Base-by-base conservation (phyloP, 2,888 invertebrate species). In the Tromatobia lineatoria region DNA sequence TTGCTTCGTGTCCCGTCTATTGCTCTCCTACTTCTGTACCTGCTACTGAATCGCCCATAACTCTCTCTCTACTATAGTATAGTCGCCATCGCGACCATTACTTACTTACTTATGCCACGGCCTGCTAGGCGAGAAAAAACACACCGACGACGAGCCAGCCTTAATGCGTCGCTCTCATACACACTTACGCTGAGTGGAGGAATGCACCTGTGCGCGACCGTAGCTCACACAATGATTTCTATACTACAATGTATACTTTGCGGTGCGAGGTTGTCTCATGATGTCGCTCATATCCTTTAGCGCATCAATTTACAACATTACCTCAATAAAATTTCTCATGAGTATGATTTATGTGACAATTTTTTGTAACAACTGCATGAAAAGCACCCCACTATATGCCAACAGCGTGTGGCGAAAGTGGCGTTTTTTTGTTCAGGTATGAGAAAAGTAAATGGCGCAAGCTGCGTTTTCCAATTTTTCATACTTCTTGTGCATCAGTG, bases 51-150 rank as follows among this genome's bases (percentile, higher is more conserved):
- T 88, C 87, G 86, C 86, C 88, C 86, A 83, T 86, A 83, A 88
- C 87, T 87, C 70, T 87, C 86, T 79, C 82, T 79, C 69, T 54
- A 25, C 74, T 80, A 69, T 73, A 70, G 88, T 89, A 79, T 90
- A 90, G 85, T 89, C 91, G 87, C 89, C 90, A 92, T 92, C 91
- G 89, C 89, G 89, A 88, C 88, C 90, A 92, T 92, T 90, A 91
- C 91, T 91, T 75, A 70, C 47, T 77, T 89, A 90, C 89, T 89
- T 90, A 88, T 90, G 88, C 91, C 88, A 90, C 88, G 90, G 88
- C 87, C 87, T 90, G 90, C 89, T 90, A 88, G 89, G 85, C 89
- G 82, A 87, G 82, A 85, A 87, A 87, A 85, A 88, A 86, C 88
- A 85, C 66, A 42, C 70, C 81, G 86, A 86, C 90, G 89, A 88